Evolutionary conservation across 2,113 vertebrate species (phyloP).

Genomic region (Brachionichthys hirsutus): DNA sequence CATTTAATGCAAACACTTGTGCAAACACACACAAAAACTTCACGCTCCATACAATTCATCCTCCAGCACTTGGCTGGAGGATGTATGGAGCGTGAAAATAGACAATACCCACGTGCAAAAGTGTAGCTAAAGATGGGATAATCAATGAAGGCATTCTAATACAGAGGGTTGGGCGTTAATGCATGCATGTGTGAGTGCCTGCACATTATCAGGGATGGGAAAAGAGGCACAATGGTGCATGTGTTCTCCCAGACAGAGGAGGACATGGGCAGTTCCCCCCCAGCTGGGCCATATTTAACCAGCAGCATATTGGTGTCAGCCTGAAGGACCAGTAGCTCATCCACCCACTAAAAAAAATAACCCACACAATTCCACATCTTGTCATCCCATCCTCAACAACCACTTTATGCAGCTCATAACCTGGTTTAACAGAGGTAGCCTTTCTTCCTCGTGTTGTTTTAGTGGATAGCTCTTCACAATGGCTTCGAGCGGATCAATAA

Average conservation of each 20-base stretch:
- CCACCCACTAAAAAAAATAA: neutral
- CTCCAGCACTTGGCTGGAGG: slow-evolving; percentile 19
- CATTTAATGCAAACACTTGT: slow-evolving; percentile 3
- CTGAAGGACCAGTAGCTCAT: slow-evolving; percentile 39
- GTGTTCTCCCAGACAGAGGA: slow-evolving; percentile 65
- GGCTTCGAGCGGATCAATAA: slow-evolving; percentile 44
- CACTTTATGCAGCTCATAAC: neutral
- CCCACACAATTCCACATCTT: slow-evolving; percentile 2
- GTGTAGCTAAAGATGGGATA: slow-evolving; percentile 28
- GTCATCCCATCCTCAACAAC: neutral
- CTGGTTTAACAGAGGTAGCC: neutral
- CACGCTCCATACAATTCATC: too few species aligned
- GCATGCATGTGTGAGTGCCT: slow-evolving; percentile 33
- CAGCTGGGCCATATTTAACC: slow-evolving; percentile 74
- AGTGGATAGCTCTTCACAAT: neutral
- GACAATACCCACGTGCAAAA: slow-evolving; percentile 36
- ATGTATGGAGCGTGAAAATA: slow-evolving; percentile 17
- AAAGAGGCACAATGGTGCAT: slow-evolving; percentile 56
- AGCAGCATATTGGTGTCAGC: slow-evolving; percentile 31
- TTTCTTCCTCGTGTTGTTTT: slow-evolving; percentile 1
- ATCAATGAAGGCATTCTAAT: neutral
- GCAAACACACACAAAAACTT: slow-evolving; percentile 28
- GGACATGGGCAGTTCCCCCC: slow-evolving; percentile 51
- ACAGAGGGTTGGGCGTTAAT: slow-evolving; percentile 16
- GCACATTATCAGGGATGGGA: slow-evolving; percentile 41